Conservation (phyloP, 2,888 invertebrate genomes). For the Drosophila algonquin region DNA sequence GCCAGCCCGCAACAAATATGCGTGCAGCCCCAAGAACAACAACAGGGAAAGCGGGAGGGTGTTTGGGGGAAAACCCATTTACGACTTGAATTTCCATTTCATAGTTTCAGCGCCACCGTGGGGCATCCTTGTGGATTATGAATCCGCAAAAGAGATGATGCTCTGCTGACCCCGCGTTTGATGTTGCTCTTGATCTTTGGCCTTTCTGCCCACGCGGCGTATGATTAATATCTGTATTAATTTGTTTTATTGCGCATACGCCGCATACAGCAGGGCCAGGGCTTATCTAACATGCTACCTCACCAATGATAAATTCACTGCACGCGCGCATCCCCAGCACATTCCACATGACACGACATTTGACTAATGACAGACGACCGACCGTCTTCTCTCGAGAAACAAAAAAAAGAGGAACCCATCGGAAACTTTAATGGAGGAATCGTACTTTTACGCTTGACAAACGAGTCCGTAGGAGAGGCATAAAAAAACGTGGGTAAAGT, state of each 20-base stretch:
- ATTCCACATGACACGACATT: constrained; percentile 35
- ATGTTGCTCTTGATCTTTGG: constrained; percentile 37
- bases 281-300: constrained; percentile 26
- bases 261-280: constrained; percentile 45
- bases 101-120: constrained; percentile 13
- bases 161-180: constrained; percentile 25
- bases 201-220: constrained; percentile 48
- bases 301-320: constrained; percentile 50
- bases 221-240: constrained; percentile 63
- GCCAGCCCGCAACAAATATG: not conserved
- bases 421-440: constrained; percentile 24
- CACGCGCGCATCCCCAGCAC: constrained; percentile 47
- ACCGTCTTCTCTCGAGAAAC: too few relatives aligned
- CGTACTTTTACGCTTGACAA: constrained; percentile 28
- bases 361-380: constrained; percentile 57
- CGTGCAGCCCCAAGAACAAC: not conserved
- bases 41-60: not conserved
- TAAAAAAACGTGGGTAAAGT: constrained; percentile 28
- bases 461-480: constrained; percentile 2
- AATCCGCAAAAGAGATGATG: constrained; percentile 22
- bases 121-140: constrained; percentile 3
- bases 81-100: constrained; percentile 36
- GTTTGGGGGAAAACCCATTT: constrained; percentile 19
- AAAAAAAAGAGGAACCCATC: not conserved
- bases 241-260: constrained; percentile 60